Percentiles rank a stretch among this genome's conserved stretches.
phyloP scores from a whole-genome alignment of 1,140 invertebrate species.

The Cyphomyrmex costatus region DNA sequence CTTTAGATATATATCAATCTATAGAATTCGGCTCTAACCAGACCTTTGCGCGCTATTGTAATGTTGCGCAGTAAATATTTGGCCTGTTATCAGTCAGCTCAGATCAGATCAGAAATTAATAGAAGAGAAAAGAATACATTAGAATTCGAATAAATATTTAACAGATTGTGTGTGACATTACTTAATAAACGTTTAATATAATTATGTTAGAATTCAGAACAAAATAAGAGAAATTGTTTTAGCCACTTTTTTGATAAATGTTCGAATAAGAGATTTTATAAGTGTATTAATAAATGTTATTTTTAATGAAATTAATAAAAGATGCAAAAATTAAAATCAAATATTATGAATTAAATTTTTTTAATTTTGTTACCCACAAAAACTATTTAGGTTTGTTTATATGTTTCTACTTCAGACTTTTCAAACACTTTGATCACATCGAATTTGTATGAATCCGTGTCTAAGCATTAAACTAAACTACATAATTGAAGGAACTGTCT shows the following conservation, averaged over 20 bases:
- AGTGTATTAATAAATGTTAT: neutral
- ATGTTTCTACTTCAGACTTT: neutral
- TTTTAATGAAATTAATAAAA: neutral
- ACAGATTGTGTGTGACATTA: neutral
- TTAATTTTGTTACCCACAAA: neutral
- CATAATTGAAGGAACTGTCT: neutral
- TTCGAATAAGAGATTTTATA: neutral
- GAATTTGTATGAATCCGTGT: slow-evolving; percentile 13
- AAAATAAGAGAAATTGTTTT: neutral
- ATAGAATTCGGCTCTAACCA: neutral
- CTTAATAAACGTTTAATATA: neutral
- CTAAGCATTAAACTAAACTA: slow-evolving; percentile 23
- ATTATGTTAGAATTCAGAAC: too few species aligned
- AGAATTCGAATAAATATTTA: neutral
- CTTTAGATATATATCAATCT: neutral
- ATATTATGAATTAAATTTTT: neutral
- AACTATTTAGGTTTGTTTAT: neutral
- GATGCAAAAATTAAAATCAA: neutral
- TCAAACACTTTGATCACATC: slow-evolving; percentile 30
- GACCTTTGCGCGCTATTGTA: neutral
- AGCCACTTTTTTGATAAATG: neutral
- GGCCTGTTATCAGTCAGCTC: slow-evolving; percentile 12
- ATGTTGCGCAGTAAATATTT: slow-evolving; percentile 23
- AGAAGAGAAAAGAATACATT: neutral
- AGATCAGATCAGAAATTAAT: slow-evolving; percentile 13